Evolutionary conservation across 1,140 invertebrate genomes (phyloP).

Genomic region (Drosophila teissieri): DNA sequence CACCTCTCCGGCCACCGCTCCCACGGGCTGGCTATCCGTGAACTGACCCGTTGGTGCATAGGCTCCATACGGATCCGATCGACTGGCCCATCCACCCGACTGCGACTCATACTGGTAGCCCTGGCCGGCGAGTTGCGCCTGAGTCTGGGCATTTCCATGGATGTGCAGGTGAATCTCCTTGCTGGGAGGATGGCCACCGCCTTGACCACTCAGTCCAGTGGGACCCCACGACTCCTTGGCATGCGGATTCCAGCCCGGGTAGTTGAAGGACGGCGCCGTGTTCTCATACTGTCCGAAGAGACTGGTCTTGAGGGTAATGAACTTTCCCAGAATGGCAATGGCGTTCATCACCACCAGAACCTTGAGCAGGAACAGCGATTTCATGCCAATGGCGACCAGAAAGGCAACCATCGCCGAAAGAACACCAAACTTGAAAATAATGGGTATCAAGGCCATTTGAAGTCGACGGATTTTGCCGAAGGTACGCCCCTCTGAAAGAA

Average conservation of each 20-base stretch:
- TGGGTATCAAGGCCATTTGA: constrained; percentile 85
- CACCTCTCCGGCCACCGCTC: constrained; percentile 37
- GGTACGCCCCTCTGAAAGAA: constrained; percentile 73
- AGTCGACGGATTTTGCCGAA: constrained; percentile 84
- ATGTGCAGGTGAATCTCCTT: constrained; percentile 84
- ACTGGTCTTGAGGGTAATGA: constrained; percentile 70
- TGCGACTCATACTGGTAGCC: constrained; percentile 60
- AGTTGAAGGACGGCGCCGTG: constrained; percentile 66
- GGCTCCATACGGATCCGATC: constrained; percentile 70
- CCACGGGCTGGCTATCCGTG: constrained; percentile 22
- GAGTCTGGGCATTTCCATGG: constrained; percentile 67
- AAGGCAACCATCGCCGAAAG: constrained; percentile 85
- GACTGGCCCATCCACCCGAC: constrained; percentile 66
- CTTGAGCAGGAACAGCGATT: constrained; percentile 85
- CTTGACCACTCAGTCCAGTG: constrained; percentile 33
- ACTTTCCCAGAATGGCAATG: constrained; percentile 76
- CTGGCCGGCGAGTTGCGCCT: constrained; percentile 55
- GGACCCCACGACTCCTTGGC: constrained; percentile 62
- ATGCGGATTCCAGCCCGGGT: constrained; percentile 71
- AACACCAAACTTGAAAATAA: constrained; percentile 86
- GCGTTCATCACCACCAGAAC: constrained; percentile 79
- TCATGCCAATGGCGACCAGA: constrained; percentile 84
- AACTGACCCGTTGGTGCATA: constrained; percentile 61
- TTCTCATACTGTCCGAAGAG: constrained; percentile 65
- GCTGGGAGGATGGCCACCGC: constrained; percentile 48